Evolutionary conservation across 2,888 invertebrate genomes (phyloP).

Genomic region (Drosophila koepferae): DNA sequence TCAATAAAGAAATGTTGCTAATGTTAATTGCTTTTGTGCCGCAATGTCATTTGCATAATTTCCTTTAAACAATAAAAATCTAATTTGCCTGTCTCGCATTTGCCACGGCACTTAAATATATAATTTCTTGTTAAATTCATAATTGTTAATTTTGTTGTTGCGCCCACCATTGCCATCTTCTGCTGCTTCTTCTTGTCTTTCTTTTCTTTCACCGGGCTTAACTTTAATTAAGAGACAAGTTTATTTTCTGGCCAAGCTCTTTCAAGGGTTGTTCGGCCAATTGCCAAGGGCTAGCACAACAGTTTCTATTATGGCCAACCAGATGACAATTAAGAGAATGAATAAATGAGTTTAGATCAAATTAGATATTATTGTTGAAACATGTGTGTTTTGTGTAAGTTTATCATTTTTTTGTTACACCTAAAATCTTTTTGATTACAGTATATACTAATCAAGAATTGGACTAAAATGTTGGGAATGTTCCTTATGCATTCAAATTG

Average conservation of each 20-base stretch:
- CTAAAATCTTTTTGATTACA: background rate
- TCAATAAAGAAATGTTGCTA: conserved; percentile 54
- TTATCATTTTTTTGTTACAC: too few species aligned
- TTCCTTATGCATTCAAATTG: too few species aligned
- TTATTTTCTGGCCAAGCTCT: conserved; percentile 27
- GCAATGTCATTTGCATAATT: conserved; percentile 81
- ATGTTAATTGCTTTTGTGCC: conserved; percentile 73
- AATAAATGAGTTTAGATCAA: background rate
- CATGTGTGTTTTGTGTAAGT: too few species aligned
- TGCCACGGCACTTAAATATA: conserved; percentile 57
- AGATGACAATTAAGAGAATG: background rate
- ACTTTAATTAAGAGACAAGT: conserved; percentile 84
- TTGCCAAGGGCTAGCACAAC: conserved; percentile 4
- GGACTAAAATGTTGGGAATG: too few species aligned
- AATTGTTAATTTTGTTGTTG: conserved; percentile 78
- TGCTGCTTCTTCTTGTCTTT: background rate
- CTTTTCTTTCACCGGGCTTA: conserved; percentile 74
- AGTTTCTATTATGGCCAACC: conserved; percentile 15
- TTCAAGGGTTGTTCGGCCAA: conserved; percentile 27
- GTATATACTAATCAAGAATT: too few species aligned
- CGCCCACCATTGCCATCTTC: conserved; percentile 48
- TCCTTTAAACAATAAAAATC: conserved; percentile 83
- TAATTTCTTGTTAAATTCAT: conserved; percentile 84
- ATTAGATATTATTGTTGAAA: background rate
- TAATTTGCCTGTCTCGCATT: conserved; percentile 69